Evolutionary conservation across 2,797 vertebrate genomes (phyloP), one percentile per base, ranked within the genome.

Genomic region (Arnoldichthys spilopterus): DNA sequence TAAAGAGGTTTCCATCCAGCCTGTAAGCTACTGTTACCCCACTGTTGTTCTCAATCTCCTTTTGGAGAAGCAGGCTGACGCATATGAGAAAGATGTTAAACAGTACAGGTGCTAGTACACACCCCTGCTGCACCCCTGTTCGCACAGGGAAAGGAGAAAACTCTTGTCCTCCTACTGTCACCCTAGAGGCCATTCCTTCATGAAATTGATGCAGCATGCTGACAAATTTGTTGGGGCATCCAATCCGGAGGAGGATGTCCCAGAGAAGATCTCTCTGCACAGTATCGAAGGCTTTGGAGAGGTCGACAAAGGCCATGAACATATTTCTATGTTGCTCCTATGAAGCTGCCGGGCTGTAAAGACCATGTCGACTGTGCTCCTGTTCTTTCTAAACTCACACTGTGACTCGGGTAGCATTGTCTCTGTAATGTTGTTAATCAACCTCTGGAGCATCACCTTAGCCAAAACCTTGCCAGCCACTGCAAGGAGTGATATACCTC

Each of bases 1-100:
- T 80, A 43, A 83, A 79, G 68, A 83, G 67, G 73, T 82, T 78
- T 3, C 64, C 71, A 67, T 37, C 34, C 34, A 37, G 34, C 34
- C 34, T 37, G 34, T 37, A 37, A 7, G 34, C 34, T 37, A 37
- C 76, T 72, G 77, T 24, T 20, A 59, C 28, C 16, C 32, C 49
- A 43, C 72, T 76, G 30, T 16, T 73, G 16, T 74, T 47, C 22
- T 74, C 28, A 74, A 37, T 72, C 28, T 72, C 11, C 9, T 77
- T 81, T 40, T 73, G 59, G 61, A 77, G 51, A 73, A 73, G 40
- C 66, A 58, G 43, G 66, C 54, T 77, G 54, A 71, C 28, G 18
- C 64, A 59, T 15, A 61, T 54, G 49, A 80, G 45, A 68, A 73
- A 73, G 59, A 80, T 70, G 28, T 77, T 74, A 22, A 74, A 77